A percentile compares a stretch with the other conserved stretches of the same genome.
Conservation (phyloP, 1,140 invertebrate species). For the Lysiphlebus fabarum region DNA sequence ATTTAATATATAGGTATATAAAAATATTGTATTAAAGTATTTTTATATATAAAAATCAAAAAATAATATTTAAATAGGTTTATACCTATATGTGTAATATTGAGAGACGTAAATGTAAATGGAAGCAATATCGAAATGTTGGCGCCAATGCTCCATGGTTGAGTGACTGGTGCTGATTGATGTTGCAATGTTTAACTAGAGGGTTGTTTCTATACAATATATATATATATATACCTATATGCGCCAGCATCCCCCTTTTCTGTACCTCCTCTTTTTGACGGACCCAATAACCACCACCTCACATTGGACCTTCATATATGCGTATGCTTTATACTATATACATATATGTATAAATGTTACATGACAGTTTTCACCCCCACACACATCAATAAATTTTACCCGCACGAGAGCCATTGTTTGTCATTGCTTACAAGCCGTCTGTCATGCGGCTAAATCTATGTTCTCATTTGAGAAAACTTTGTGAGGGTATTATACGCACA, state of each 20-base stretch:
- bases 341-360: conserved; percentile 8
- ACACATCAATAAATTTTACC: conserved; percentile 10
- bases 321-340: conserved; percentile 18
- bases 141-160: conserved; percentile 48
- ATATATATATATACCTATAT: no score
- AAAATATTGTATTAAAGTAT: no score
- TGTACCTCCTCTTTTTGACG: conserved; percentile 21
- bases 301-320: conserved; percentile 30
- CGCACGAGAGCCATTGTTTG: conserved; percentile 20
- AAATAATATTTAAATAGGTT: no score
- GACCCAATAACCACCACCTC: conserved; percentile 56
- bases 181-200: conserved; percentile 56
- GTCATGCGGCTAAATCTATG: conserved; percentile 38
- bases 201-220: conserved; percentile 52
- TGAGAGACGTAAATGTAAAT: conserved; percentile 35
- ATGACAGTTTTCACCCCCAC: conserved; percentile 19
- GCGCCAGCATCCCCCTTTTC: conserved; percentile 39
- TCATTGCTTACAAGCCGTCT: conserved; percentile 43
- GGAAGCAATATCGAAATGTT: conserved; percentile 51
- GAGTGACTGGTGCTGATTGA: conserved; percentile 57
- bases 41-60: no score
- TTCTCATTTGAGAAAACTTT: not conserved
- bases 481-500: no score
- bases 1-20: no score
- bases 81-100: no score